These are phyloP conservation scores for Pristionchus arcanus DNA, from an alignment of 2,888 invertebrate species.

Conservation along the genomic window DNA sequence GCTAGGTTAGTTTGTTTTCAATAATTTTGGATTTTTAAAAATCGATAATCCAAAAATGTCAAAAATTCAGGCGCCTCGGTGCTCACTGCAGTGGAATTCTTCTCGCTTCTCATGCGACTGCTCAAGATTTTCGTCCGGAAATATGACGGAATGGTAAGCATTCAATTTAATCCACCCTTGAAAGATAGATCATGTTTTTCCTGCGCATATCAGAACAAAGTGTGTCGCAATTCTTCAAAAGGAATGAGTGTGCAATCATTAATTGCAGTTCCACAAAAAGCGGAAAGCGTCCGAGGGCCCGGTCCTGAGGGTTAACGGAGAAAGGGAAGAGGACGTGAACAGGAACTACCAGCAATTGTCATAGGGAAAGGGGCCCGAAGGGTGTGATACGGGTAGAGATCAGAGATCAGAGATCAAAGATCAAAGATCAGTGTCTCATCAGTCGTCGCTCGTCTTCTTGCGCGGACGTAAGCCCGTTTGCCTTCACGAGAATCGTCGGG, in stretches of 20 bases:
- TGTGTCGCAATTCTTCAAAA: no score
- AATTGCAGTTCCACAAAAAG: constrained; percentile 40
- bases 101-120: constrained; percentile 25
- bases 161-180: no score
- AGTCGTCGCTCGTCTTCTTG: constrained; percentile 43
- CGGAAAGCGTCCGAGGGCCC: constrained; percentile 30
- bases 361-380: neutral
- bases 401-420: constrained; percentile 46
- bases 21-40: neutral
- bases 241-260: no score
- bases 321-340: neutral
- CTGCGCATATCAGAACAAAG: no score
- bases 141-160: constrained; percentile 39
- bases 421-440: constrained; percentile 53
- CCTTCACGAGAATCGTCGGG: constrained; percentile 43
- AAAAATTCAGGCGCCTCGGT: constrained; percentile 46
- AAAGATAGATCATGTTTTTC: no score
- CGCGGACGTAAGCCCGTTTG: neutral
- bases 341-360: constrained; percentile 45
- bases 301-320: neutral
- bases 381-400: neutral
- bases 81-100: constrained; percentile 42
- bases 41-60: neutral
- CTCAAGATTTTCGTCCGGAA: constrained; percentile 22
- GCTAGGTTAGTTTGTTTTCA: constrained; percentile 65